Evolutionary conservation across 2,888 invertebrate species (phyloP).

Genomic region (Meteorus cinctellus): DNA sequence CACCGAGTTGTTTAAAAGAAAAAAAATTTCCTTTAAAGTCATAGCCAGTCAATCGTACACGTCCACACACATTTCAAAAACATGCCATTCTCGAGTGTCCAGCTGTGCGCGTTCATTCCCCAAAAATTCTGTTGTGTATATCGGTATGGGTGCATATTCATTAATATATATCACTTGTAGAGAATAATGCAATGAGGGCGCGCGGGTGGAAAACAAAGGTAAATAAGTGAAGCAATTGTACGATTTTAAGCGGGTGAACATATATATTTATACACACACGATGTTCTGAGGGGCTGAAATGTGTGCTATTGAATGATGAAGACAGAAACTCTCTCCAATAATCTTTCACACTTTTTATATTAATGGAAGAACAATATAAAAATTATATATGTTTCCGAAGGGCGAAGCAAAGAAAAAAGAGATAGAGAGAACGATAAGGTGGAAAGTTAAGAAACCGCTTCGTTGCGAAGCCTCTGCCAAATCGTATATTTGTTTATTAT

Average conservation of each 20-base stretch:
- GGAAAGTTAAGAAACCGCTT: not conserved
- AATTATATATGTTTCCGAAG: conserved; percentile 8
- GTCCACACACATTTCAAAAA: not conserved
- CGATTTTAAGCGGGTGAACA: conserved; percentile 43
- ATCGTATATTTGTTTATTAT: conserved; percentile 23
- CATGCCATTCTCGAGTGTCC: conserved; percentile 57
- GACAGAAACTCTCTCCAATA: conserved; percentile 1
- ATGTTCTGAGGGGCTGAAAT: conserved; percentile 11
- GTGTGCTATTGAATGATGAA: not conserved
- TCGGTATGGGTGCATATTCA: conserved; percentile 65
- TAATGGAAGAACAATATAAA: conserved; percentile 9
- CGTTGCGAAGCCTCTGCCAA: conserved; percentile 15
- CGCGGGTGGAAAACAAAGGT: not conserved
- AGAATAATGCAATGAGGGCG: conserved; percentile 29
- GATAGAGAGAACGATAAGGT: not conserved
- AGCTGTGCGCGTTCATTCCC: conserved; percentile 68
- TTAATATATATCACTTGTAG: conserved; percentile 65
- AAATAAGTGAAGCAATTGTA: conserved; percentile 50
- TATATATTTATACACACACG: not conserved
- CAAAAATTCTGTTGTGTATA: conserved; percentile 64
- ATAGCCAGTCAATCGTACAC: too few relatives aligned
- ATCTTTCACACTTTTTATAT: conserved; percentile 22
- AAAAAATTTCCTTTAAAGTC: too few relatives aligned
- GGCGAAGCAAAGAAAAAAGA: not conserved
- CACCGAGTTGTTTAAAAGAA: not conserved